These are phyloP conservation scores for Terrapene triunguis DNA, from an alignment of 2,113 vertebrate genomes.

Conservation along the genomic window DNA sequence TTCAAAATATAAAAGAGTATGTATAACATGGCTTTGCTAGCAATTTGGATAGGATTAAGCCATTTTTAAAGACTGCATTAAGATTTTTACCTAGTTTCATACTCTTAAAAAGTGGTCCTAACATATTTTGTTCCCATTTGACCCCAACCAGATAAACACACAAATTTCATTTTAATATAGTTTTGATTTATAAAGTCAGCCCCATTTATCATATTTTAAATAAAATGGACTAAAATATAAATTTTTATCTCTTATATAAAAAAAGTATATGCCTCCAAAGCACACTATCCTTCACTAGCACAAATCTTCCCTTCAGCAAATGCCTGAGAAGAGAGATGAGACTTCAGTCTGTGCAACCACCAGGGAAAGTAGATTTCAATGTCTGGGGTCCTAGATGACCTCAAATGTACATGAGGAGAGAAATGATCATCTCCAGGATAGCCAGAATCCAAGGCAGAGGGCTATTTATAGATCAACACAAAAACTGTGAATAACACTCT, in stretches of 20 bases:
- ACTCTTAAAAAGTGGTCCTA: not conserved
- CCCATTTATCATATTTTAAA: not conserved
- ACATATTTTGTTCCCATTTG: not conserved
- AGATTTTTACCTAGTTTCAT: not conserved
- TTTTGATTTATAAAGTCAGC: not conserved
- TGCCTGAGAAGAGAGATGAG: not conserved
- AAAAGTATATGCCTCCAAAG: not conserved
- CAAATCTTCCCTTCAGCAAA: not conserved
- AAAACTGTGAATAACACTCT: not conserved
- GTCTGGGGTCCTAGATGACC: not conserved
- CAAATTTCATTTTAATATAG: slow-evolving; percentile 4
- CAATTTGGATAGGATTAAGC: not conserved
- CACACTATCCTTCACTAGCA: fast-evolving
- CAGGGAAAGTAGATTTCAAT: not conserved
- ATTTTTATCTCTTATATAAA: not conserved
- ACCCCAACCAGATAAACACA: not conserved
- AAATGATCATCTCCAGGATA: not conserved
- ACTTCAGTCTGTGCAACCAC: not conserved
- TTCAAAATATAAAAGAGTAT: not conserved
- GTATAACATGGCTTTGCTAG: not conserved
- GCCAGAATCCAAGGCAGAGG: not conserved
- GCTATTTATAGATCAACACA: not conserved
- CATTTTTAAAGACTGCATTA: not conserved
- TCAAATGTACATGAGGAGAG: not conserved
- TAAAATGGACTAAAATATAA: not conserved